Evolutionary conservation across 2,113 vertebrate species (phyloP).

Genomic region (Scatophagus argus): DNA sequence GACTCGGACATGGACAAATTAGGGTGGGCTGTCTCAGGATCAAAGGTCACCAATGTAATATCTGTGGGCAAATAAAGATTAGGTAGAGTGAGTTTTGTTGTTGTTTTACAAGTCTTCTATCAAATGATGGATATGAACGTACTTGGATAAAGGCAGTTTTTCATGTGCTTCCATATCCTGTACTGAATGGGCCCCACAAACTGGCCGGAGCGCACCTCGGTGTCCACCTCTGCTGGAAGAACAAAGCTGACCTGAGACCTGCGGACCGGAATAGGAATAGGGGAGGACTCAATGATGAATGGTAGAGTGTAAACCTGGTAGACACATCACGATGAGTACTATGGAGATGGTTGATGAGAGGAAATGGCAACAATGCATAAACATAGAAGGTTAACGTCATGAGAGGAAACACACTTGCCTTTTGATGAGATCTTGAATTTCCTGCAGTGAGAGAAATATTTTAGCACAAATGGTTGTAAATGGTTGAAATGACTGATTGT

Average conservation of each 20-base stretch:
- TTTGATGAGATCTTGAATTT: constrained; percentile 84
- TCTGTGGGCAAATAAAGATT: constrained; percentile 57
- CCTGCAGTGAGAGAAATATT: constrained; percentile 71
- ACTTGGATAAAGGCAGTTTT: constrained; percentile 84
- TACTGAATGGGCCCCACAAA: constrained; percentile 85
- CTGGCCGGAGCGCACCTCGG: constrained; percentile 75
- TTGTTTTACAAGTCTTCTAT: neutral
- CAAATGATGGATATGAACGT: constrained; percentile 19
- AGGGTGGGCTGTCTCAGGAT: constrained; percentile 83
- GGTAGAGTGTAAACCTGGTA: neutral
- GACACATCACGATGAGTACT: constrained; percentile 1
- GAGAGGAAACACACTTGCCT: constrained; percentile 63
- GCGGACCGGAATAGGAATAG: constrained; percentile 15
- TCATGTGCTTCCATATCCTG: constrained; percentile 86
- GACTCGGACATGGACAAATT: constrained; percentile 72
- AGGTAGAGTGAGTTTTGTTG: neutral
- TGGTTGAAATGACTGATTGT: neutral
- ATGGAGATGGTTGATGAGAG: neutral
- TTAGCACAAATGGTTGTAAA: neutral
- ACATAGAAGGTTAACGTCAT: constrained; percentile 3
- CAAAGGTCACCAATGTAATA: constrained; percentile 79
- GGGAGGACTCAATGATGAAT: constrained; percentile 16
- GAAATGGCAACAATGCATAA: constrained; percentile 4
- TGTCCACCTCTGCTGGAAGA: constrained; percentile 72
- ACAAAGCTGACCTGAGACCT: constrained; percentile 81